A percentile compares a stretch with the other conserved stretches of the same genome.
Conservation (phyloP, 2,888 invertebrate genomes). For the Platycnemis pennipes region DNA sequence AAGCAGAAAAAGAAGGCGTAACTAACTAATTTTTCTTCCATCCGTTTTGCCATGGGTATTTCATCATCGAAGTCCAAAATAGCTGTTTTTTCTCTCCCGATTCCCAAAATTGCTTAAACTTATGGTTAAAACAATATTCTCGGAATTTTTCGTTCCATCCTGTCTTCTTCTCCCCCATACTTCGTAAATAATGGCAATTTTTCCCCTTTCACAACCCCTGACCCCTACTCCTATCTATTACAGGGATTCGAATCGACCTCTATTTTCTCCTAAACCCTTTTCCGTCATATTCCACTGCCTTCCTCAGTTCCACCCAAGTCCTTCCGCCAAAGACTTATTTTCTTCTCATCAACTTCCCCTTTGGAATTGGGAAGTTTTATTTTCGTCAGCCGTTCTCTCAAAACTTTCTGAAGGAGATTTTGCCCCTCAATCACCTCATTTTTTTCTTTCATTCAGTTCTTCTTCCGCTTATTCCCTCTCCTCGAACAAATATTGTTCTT, state of each 20-base stretch:
- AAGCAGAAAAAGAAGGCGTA: not conserved
- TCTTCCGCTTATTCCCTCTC: not conserved
- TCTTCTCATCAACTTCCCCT: constrained; percentile 40
- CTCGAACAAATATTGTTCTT: not conserved
- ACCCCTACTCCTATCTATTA: too few relatives aligned
- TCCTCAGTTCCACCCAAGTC: too few relatives aligned
- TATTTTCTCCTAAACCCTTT: too few relatives aligned
- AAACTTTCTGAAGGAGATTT: not conserved
- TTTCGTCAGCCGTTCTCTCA: constrained; percentile 24
- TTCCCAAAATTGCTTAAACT: not conserved
- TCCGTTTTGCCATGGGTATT: not conserved
- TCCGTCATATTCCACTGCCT: too few relatives aligned
- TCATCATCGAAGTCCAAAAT: not conserved
- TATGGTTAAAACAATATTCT: not conserved
- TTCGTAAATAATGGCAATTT: too few relatives aligned
- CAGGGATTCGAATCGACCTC: too few relatives aligned
- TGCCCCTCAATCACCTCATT: not conserved
- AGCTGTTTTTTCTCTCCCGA: not conserved
- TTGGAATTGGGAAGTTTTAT: not conserved
- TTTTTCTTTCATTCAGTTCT: not conserved
- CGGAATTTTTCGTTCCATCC: not conserved
- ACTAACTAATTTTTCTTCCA: not conserved
- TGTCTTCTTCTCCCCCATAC: too few relatives aligned
- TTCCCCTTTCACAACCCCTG: too few relatives aligned
- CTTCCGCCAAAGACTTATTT: not conserved